Evolutionary conservation across 2,113 vertebrate species (phyloP), one percentile per base, ranked within the genome.

Genomic region (Zingel zingel): DNA sequence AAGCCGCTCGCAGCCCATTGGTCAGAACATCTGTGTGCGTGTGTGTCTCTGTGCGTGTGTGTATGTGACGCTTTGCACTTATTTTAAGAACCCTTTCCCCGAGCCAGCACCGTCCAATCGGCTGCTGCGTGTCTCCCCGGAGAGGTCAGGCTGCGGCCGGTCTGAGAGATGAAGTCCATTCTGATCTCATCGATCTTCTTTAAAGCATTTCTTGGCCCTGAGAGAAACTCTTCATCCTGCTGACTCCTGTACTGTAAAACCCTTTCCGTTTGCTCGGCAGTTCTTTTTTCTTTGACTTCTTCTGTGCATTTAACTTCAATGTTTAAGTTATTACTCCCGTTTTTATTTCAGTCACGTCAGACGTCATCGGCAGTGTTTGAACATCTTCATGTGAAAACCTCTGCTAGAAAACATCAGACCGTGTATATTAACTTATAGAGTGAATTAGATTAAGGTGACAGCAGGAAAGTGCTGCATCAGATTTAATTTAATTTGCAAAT

Each of bases 51-150:
- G 50, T 45, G 39, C 15, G 39, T 12, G 27, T 36, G 30, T 23
- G 62, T 33, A 30, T 11, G 84, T 18, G 45, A 30, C 14, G n/a
- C 45, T 33, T 33, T 59, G 12, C 33, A 33, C 61, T 83, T 77
- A 81, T 77, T 77, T 80, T 63, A 87, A 81, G 85, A 50, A 45
- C 14, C 65, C 15, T 54, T 54, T 25, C 53, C 33, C 16, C 33
- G 30, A 70, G 25, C 9, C 15, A 0, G 72, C 65, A 19, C 13
- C 50, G 54, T 56, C 80, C 81, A 67, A 69, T 78, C 48, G 12
- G 86, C 51, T 2, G 77, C 74, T 69, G 0, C 0, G n/a, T 30
- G 33, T 53, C 21, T 50, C 50, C 47, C 79, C 53, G 57, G 58
- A 21, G 78, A 63, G n/a, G 23, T 8, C 59, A 21, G 75, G 27